phyloP scores from a whole-genome alignment of 1,140 invertebrate genomes.

The Cydia fagiglandana region DNA sequence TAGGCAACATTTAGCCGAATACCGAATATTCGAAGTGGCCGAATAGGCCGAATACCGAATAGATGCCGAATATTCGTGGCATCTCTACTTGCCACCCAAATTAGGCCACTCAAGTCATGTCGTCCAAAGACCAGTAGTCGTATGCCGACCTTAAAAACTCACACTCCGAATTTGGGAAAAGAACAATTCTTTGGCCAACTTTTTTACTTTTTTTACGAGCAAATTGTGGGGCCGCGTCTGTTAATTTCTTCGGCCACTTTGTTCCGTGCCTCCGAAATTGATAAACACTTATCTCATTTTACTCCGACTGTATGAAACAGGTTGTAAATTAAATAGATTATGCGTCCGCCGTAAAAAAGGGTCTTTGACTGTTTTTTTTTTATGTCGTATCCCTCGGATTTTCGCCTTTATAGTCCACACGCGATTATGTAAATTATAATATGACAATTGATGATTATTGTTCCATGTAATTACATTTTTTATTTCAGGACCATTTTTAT shows the following conservation, averaged over 20 bases:
- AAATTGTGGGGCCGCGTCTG: constrained; percentile 53
- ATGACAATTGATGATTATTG: constrained; percentile 36
- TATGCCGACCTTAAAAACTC: neutral
- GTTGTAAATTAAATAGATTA: constrained; percentile 54
- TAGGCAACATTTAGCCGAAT: too few species aligned
- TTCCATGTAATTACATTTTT: constrained; percentile 30
- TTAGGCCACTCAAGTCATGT: constrained; percentile 62
- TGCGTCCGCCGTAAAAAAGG: constrained; percentile 38
- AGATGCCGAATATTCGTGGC: too few species aligned
- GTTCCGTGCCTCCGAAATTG: constrained; percentile 47
- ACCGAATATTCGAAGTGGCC: too few species aligned
- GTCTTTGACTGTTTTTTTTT: constrained; percentile 35
- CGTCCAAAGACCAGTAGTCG: constrained; percentile 68
- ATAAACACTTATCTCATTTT: constrained; percentile 55
- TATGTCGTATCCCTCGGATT: constrained; percentile 31
- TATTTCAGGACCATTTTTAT: constrained; percentile 35
- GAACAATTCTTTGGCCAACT: constrained; percentile 46
- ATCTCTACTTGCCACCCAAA: constrained; percentile 54
- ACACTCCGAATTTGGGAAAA: constrained; percentile 39
- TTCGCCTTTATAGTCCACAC: constrained; percentile 31
- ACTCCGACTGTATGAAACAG: constrained; percentile 41
- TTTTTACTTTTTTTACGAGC: constrained; percentile 49
- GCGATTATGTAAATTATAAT: constrained; percentile 31
- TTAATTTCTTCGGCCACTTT: constrained; percentile 52
- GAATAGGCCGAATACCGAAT: too few species aligned